Conservation (phyloP, 2,888 invertebrate genomes). For the Tachina fera region DNA sequence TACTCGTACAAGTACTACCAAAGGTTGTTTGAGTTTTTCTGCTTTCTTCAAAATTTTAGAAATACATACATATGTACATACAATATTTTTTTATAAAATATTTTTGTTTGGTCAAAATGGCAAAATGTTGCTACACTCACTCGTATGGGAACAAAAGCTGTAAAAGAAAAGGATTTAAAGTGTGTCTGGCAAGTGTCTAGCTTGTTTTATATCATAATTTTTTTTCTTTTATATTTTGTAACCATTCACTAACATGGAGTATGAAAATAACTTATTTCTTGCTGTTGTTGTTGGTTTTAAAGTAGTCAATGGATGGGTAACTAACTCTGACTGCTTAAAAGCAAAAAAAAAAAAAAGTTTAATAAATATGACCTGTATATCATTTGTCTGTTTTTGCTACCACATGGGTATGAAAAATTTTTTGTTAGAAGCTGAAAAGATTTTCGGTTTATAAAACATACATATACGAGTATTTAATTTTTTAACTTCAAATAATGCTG, state of each 20-base stretch:
- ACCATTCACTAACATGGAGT: slow-evolving; percentile 32
- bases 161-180: slow-evolving; percentile 36
- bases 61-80: neutral
- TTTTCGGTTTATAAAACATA: slow-evolving; percentile 16
- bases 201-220: slow-evolving; percentile 47
- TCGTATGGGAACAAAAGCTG: slow-evolving; percentile 13
- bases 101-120: slow-evolving; percentile 41
- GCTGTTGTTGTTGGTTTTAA: slow-evolving; percentile 37
- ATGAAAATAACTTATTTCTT: slow-evolving; percentile 45
- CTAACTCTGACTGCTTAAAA: neutral
- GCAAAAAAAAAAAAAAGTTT: neutral
- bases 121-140: slow-evolving; percentile 23
- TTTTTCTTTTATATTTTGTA: slow-evolving; percentile 43
- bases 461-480: neutral
- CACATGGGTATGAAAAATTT: slow-evolving; percentile 2
- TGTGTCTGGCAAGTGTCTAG: slow-evolving; percentile 74
- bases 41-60: slow-evolving; percentile 57
- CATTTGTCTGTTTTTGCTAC: neutral
- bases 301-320: slow-evolving; percentile 10
- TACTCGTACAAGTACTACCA: neutral
- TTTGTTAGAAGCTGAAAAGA: slow-evolving; percentile 27
- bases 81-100: neutral
- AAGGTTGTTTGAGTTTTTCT: slow-evolving; percentile 28
- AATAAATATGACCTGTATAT: slow-evolving; percentile 12
- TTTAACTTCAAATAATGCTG: neutral